Evolutionary conservation across 2,888 invertebrate species (phyloP), one percentile per base, ranked within the genome.

Genomic region (Drosophila quasianomalipes): DNA sequence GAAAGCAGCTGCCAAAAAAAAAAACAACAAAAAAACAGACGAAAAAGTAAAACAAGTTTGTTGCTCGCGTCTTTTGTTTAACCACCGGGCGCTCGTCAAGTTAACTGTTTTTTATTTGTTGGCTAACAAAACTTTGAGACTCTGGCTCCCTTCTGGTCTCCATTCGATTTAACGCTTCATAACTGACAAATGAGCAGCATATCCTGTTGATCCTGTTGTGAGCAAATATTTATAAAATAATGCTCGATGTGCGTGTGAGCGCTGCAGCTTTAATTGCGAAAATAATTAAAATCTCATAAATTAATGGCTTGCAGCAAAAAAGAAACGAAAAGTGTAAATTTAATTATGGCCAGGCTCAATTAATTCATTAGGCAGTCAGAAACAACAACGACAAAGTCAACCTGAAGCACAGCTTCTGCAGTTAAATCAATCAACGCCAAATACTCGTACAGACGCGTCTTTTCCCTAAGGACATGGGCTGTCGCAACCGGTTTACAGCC

Each of bases 341-440:
- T 86, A 87, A 90, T 87, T 87, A 87, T 83, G 76, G 63, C 65
- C 71, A 53, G 51, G 70, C 77, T 90, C 81, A 90, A 87, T 87
- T 85, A 87, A 90, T 90, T 90, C 89, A 87, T 89, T 87, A 89
- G 81, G 62, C 58, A 61, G 57, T 41, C 63, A 41, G 39, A 44
- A 61, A 26, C 65, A 59, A 39, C 37, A 53, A 33, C 60, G 44
- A 57, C 52, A 51, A 60, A 54, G 37, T 12, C 60, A 58, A 64
- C 82, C 22, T 26, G 37, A 33, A 62, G 49, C 63, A 62, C 72
- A 74, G 57, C 81, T 66, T 68, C 55, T 53, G 62, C 81, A 79
- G 80, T 60, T 83, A 89, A 91, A 88, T 88, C 91, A 88, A 91
- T 88, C 88, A 88, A 91, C 90, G 90, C 91, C 88, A 89, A 89